Percentiles rank a stretch among this genome's conserved stretches.
Evolutionary conservation across 2,797 vertebrate genomes (phyloP).

Genomic region (Pogonophryne albipinna): DNA sequence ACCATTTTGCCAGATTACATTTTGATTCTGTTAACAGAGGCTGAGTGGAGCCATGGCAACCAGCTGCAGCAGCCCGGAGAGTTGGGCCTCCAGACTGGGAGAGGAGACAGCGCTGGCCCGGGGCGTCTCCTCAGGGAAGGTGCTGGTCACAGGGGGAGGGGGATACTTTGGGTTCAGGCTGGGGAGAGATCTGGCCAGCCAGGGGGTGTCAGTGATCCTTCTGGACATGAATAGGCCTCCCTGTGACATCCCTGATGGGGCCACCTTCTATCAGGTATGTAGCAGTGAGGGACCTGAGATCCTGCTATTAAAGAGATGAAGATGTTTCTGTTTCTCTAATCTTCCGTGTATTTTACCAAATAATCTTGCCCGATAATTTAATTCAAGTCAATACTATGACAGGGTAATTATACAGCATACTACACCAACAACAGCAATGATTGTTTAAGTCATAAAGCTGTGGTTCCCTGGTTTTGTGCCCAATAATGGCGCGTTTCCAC

Average conservation of each 20-base stretch:
- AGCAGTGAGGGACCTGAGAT: neutral
- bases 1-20: too few species aligned
- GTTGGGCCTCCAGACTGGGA: slow-evolving; percentile 51
- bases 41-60: slow-evolving; percentile 60
- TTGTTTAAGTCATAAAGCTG: neutral
- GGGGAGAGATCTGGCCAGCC: slow-evolving; percentile 85
- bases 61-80: slow-evolving; percentile 59
- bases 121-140: slow-evolving; percentile 69
- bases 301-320: neutral
- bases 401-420: neutral
- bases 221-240: slow-evolving; percentile 87
- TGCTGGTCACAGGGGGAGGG: slow-evolving; percentile 92
- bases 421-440: neutral
- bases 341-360: neutral
- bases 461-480: neutral
- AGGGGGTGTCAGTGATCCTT: slow-evolving; percentile 87
- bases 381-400: too few species aligned
- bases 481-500: too few species aligned
- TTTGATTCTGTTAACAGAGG: slow-evolving; percentile 43
- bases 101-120: slow-evolving; percentile 35
- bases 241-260: slow-evolving; percentile 85
- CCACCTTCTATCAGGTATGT: slow-evolving; percentile 88
- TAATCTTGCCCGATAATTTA: neutral
- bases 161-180: slow-evolving; percentile 94
- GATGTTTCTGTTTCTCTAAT: neutral